Evolutionary conservation across 2,113 vertebrate genomes (phyloP), one percentile per base, ranked within the genome.

Genomic region (Notechis scutatus): DNA sequence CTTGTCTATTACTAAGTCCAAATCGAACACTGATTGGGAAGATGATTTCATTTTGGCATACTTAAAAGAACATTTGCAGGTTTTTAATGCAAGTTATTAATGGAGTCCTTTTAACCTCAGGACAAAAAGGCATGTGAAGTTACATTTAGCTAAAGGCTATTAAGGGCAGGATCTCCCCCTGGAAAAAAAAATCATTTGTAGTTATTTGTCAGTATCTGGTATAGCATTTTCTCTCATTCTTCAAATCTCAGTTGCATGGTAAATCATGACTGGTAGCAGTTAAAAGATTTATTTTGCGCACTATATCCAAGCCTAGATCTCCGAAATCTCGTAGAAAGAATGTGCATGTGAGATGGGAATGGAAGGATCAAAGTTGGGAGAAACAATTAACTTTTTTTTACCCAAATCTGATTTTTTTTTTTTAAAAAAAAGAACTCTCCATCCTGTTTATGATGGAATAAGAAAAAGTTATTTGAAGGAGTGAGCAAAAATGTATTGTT

Each of bases 111-210:
- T 90, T 61, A 85, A 86, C 55, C 64, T 55, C 74, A 74, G 47
- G 52, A 34, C 12, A 21, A 92, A 95, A 92, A 89, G 90, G 90
- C 85, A 64, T 56, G 52, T 50, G 91, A 88, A 39, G 89, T 64
- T 56, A 81, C 88, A 93, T 95, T 94, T 93, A 88, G 91, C 90
- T 87, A 39, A 18, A 45, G 88, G 69, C 57, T 86, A 61, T 95
- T 95, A 92, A 85, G 88, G 93, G 92, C 92, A 94, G 92, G 57
- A 91, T 57, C 52, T 45, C 54, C 39, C 54, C 14, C 90, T 56
- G 34, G 52, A 23, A 34, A 85, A 52, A 89, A 89, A 64, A 93
- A 61, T 45, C 23, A 45, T 54, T 59, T 90, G 86, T 92, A 92
- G 39, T 59, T 90, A 85, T 94, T 94, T 93, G 88, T 90, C 87